phyloP scores from a whole-genome alignment of 1,140 invertebrate species.

The Musca domestica region DNA sequence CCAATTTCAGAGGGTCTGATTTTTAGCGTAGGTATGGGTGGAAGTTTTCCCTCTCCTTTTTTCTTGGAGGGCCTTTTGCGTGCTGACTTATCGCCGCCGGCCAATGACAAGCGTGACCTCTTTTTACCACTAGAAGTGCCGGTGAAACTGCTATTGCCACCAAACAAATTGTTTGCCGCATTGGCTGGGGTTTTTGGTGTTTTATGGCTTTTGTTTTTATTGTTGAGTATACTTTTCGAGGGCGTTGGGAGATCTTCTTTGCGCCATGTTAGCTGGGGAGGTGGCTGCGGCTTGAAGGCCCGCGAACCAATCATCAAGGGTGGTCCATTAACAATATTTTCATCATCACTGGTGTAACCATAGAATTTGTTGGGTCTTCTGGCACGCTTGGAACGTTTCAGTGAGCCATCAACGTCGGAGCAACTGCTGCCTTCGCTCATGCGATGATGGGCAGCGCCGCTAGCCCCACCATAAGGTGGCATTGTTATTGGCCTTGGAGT shows the following conservation, averaged over 20 bases:
- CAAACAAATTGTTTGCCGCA: neutral
- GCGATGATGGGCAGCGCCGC: neutral
- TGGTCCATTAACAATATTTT: conserved; percentile 50
- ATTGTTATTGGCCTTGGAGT: conserved; percentile 7
- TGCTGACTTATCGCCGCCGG: conserved; percentile 4
- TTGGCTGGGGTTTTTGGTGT: conserved; percentile 29
- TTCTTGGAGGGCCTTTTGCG: conserved; percentile 22
- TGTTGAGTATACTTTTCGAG: conserved; percentile 36
- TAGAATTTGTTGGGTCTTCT: conserved; percentile 80
- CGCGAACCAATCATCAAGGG: conserved; percentile 53
- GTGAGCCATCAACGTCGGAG: conserved; percentile 57
- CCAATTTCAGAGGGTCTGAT: conserved; percentile 38
- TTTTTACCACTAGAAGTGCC: conserved; percentile 24
- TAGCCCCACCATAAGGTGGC: neutral
- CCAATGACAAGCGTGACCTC: neutral
- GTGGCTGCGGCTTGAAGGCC: conserved; percentile 60
- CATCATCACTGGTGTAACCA: conserved; percentile 80
- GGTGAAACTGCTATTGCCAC: neutral
- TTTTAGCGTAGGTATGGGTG: conserved; percentile 57
- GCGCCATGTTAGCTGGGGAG: conserved; percentile 65
- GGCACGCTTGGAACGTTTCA: conserved; percentile 71
- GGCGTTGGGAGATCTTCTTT: conserved; percentile 62
- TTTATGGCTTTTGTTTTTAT: conserved; percentile 31
- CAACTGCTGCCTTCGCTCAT: conserved; percentile 51
- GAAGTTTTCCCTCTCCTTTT: conserved; percentile 29